phyloP scores from a whole-genome alignment of 1,140 invertebrate genomes.

The Atta colombica region DNA sequence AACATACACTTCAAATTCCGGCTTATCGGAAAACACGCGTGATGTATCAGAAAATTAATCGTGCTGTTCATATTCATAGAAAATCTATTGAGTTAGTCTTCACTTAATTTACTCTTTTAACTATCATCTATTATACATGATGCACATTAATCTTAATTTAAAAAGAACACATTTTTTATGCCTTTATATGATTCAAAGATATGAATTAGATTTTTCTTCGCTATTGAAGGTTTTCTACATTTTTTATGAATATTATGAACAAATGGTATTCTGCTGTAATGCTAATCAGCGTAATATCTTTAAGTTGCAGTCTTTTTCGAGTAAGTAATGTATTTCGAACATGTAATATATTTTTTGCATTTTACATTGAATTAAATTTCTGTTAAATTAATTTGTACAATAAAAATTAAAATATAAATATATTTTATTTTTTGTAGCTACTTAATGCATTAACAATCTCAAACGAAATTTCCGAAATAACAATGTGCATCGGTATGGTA shows the following conservation, averaged over 20 bases:
- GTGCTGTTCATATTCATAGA: slow-evolving; percentile 17
- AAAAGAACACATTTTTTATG: neutral
- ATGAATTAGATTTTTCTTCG: neutral
- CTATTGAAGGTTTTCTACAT: neutral
- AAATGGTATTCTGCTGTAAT: neutral
- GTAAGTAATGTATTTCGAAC: neutral
- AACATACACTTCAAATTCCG: neutral
- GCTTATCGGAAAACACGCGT: neutral
- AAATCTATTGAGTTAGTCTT: slow-evolving; percentile 21
- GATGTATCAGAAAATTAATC: slow-evolving; percentile 26
- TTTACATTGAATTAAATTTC: neutral
- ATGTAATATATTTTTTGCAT: neutral
- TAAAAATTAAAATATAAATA: neutral
- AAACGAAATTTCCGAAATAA: neutral
- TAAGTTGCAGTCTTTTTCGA: slow-evolving; percentile 28
- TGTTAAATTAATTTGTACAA: neutral
- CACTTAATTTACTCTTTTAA: neutral
- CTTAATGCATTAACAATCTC: slow-evolving; percentile 5
- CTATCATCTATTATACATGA: neutral
- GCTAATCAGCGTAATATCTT: neutral
- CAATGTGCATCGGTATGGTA: neutral
- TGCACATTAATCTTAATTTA: neutral
- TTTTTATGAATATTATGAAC: neutral
- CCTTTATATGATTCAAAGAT: neutral
- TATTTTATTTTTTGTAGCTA: neutral